phyloP scores from a whole-genome alignment of 2,888 invertebrate species.

The Cremastinae sp. region DNA sequence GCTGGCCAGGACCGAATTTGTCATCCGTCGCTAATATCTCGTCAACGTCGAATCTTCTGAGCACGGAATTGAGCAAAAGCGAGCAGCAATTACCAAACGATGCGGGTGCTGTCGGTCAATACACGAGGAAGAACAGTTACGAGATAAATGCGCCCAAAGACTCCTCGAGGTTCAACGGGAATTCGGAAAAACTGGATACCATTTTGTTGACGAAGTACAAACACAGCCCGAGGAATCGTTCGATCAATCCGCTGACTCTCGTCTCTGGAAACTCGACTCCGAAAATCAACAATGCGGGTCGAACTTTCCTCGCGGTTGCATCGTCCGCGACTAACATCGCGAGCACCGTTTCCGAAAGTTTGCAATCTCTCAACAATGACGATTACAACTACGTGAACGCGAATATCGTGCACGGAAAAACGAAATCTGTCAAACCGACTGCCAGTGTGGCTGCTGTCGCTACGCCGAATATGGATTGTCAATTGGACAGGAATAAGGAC shows the following conservation, averaged over 20 bases:
- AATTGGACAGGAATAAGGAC: conserved; percentile 72
- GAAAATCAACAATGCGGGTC: conserved; percentile 83
- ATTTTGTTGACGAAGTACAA: conserved; percentile 82
- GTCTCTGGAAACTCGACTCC: conserved; percentile 84
- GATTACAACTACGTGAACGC: conserved; percentile 65
- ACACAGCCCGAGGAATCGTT: conserved; percentile 81
- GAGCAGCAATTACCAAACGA: conserved; percentile 85
- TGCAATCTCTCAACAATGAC: conserved; percentile 82
- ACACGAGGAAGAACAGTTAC: conserved; percentile 69
- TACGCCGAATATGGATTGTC: conserved; percentile 68
- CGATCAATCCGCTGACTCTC: conserved; percentile 79
- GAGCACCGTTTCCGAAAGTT: conserved; percentile 81
- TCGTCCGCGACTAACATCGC: conserved; percentile 81
- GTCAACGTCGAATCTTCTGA: conserved; percentile 82
- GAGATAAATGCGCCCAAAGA: conserved; percentile 73
- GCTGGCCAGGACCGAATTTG: conserved; percentile 91
- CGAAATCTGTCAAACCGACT: conserved; percentile 71
- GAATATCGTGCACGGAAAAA: conserved; percentile 38
- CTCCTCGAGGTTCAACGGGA: conserved; percentile 38
- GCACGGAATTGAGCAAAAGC: conserved; percentile 90
- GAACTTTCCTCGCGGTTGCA: conserved; percentile 84
- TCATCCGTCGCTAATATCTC: conserved; percentile 80
- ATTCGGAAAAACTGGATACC: conserved; percentile 81
- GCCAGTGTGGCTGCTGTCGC: conserved; percentile 78
- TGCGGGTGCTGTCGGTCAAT: conserved; percentile 45